Evolutionary conservation across 2,797 vertebrate species (phyloP), one percentile per base, ranked within the genome.

Genomic region (Pygocentrus nattereri): DNA sequence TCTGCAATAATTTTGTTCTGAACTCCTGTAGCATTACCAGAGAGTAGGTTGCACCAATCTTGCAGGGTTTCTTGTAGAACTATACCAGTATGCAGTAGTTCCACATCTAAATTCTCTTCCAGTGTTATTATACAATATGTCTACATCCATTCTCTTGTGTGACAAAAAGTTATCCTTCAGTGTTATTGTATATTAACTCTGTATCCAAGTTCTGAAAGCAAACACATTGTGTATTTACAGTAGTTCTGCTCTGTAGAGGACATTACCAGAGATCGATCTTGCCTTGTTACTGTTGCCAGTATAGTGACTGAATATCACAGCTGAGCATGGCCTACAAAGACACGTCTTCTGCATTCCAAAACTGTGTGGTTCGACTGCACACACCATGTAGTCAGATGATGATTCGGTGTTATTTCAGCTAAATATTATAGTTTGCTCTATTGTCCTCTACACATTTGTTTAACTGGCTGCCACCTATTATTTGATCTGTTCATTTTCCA

Each of bases 401-500:
- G 67, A 61, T 61, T 30, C 59, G 62, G 5, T 23, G 19, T 68
- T 23, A 23, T n/a, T 23, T 68, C 21, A 49, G 23, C 44, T 50
- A 27, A 50, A 27, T 50, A 18, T 50, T 62, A 30, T 2, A 59
- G 3, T 62, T 25, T 62, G 11, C n/a, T 69, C 11, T 15, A 47
- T 67, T 25, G 3, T 5, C 15, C 49, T 44, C 8, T 68, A 4
- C 58, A 61, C 3, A 49, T 68, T 68, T 41, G 18, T 68, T 49
- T 80, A 44, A 30, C 30, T 30, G 34, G 31, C 16, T 41, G 38
- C 49, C 12, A n/a, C 31, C 30, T 54, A 41, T 27, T 44, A 64
- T 12, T 49, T 38, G 27, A 21, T 65, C 21, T 58, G 27, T 62
- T 72, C 62, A 52, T 65, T 65, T 54, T 67, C 47, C 34, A 56